Conservation (phyloP, 2,797 vertebrate genomes). For the Crocidura indochinensis region DNA sequence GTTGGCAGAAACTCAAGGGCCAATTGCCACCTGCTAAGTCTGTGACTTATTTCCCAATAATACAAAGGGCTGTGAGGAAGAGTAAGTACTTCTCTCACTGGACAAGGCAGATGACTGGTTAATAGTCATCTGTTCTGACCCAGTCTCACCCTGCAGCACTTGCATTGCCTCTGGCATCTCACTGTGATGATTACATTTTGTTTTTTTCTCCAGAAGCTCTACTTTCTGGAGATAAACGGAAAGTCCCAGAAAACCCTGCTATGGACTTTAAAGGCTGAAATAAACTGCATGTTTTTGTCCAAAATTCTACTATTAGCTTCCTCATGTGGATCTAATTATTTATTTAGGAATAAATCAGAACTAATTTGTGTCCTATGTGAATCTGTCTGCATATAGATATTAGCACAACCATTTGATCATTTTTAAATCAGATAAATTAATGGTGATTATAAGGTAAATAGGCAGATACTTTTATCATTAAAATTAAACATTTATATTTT, state of each 20-base stretch:
- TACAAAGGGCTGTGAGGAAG: conserved; percentile 61
- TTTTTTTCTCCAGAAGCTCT: conserved; percentile 59
- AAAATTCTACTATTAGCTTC: background rate
- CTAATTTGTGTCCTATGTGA: background rate
- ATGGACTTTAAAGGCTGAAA: background rate
- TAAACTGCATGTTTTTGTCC: background rate
- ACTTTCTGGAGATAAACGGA: conserved; percentile 43
- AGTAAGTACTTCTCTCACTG: background rate
- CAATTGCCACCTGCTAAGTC: conserved; percentile 4
- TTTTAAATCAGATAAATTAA: background rate
- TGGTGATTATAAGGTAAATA: background rate
- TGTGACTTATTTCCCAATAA: conserved; percentile 68
- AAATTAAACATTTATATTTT: background rate
- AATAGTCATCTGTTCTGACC: conserved; percentile 59
- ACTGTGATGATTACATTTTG: conserved; percentile 53
- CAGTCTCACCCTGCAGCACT: conserved; percentile 36
- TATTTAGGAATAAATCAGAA: conserved; percentile 18
- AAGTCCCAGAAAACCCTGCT: conserved; percentile 30
- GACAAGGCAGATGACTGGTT: conserved; percentile 2
- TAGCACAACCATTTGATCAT: background rate
- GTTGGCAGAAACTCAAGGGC: conserved; percentile 29
- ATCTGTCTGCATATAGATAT: background rate
- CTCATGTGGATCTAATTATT: background rate
- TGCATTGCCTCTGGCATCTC: conserved; percentile 11
- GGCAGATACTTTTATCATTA: background rate